These are phyloP conservation scores for Anarrhichthys ocellatus DNA, from an alignment of 2,113 vertebrate genomes.

Conservation along the genomic window DNA sequence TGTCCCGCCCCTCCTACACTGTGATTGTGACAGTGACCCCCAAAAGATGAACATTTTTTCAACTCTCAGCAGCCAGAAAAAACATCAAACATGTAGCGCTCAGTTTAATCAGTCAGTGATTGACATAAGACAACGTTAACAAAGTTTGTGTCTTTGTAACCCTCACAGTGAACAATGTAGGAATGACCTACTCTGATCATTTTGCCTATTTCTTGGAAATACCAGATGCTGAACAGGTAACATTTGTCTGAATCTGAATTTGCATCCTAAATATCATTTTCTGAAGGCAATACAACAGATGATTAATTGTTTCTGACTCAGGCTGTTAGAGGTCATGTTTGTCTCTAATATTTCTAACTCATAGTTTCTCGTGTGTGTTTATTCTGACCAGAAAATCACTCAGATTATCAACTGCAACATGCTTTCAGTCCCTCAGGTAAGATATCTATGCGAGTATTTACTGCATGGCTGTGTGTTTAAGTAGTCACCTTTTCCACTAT, in stretches of 20 bases:
- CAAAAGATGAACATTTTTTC: neutral
- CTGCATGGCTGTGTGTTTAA: neutral
- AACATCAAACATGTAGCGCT: neutral
- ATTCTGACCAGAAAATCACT: slow-evolving; percentile 77
- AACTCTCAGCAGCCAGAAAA: neutral
- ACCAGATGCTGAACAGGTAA: slow-evolving; percentile 77
- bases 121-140: neutral
- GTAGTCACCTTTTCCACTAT: neutral
- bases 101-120: neutral
- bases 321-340: neutral
- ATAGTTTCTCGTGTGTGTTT: neutral
- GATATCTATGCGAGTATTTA: neutral
- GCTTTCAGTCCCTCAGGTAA: slow-evolving; percentile 82
- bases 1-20: neutral
- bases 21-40: neutral
- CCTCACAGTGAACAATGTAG: slow-evolving; percentile 84
- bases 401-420: slow-evolving; percentile 84
- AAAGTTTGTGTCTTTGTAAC: slow-evolving; percentile 26
- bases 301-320: neutral
- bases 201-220: slow-evolving; percentile 78
- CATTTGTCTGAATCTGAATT: neutral
- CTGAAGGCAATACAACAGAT: neutral
- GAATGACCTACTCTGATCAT: slow-evolving; percentile 72
- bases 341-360: neutral
- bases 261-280: neutral